phyloP scores from a whole-genome alignment of 2,888 invertebrate species.

The Antitype chi region DNA sequence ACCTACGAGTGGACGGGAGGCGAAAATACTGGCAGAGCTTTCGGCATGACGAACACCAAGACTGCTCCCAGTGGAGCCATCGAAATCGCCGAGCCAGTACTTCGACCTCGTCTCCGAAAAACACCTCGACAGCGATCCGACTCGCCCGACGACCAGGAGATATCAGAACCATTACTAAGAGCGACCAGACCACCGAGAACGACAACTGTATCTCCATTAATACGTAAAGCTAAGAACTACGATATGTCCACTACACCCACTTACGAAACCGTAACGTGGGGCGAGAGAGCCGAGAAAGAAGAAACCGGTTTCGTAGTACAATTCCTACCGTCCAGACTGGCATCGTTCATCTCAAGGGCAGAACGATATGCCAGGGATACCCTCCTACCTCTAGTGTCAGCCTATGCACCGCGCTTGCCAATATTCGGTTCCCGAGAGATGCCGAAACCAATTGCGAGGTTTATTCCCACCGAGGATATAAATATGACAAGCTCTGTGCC shows the following conservation, averaged over 20 bases:
- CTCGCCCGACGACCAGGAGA: slow-evolving; percentile 89
- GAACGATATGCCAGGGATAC: slow-evolving; percentile 95
- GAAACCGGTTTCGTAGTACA: slow-evolving; percentile 92
- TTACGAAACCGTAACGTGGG: slow-evolving; percentile 79
- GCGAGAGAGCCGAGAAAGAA: slow-evolving; percentile 81
- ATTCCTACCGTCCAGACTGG: slow-evolving; percentile 94
- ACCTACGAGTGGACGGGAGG: slow-evolving; percentile 89
- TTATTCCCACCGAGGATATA: slow-evolving; percentile 91
- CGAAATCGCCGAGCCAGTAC: slow-evolving; percentile 94
- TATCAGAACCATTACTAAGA: slow-evolving; percentile 92
- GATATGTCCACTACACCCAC: slow-evolving; percentile 84
- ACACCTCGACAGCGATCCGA: slow-evolving; percentile 89
- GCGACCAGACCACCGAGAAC: slow-evolving; percentile 84
- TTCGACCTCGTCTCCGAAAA: slow-evolving; percentile 91
- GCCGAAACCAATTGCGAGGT: slow-evolving; percentile 90
- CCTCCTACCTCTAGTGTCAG: slow-evolving; percentile 94
- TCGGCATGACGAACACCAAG: slow-evolving; percentile 90
- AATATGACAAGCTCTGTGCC: slow-evolving; percentile 82
- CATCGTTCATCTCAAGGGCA: slow-evolving; percentile 95
- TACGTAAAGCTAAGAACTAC: slow-evolving; percentile 86
- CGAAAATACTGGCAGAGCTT: slow-evolving; percentile 91
- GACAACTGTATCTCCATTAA: slow-evolving; percentile 74
- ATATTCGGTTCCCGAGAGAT: slow-evolving; percentile 89
- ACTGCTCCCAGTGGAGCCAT: slow-evolving; percentile 84
- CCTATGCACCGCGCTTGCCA: slow-evolving; percentile 94